Conservation (phyloP, 2,113 vertebrate genomes). For the Struthio camelus region DNA sequence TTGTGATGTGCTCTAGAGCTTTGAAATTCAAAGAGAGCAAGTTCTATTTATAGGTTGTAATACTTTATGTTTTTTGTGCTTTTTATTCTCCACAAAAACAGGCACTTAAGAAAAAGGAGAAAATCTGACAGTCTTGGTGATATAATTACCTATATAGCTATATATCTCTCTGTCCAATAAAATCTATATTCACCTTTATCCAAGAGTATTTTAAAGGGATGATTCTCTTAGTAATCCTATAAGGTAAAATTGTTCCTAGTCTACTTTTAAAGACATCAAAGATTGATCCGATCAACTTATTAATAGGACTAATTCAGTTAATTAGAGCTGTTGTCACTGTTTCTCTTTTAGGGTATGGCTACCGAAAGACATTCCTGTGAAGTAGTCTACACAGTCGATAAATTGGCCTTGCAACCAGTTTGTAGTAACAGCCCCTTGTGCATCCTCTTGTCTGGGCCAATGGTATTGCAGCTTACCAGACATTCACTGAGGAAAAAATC, state of each 20-base stretch:
- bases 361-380: background rate
- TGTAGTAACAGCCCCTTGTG: background rate
- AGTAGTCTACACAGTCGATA: background rate
- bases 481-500: background rate
- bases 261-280: background rate
- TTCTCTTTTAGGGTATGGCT: background rate
- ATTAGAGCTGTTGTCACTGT: background rate
- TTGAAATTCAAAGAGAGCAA: background rate
- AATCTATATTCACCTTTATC: background rate
- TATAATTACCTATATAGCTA: background rate
- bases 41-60: background rate
- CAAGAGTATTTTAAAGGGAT: background rate
- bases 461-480: background rate
- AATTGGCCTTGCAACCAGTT: background rate
- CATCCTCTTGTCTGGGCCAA: background rate
- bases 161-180: background rate
- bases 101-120: background rate
- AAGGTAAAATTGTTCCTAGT: background rate
- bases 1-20: background rate
- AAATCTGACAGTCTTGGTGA: background rate
- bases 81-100: background rate
- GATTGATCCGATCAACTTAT: background rate
- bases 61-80: fast-evolving
- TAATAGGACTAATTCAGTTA: background rate
- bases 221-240: background rate